Evolutionary conservation across 2,797 vertebrate species (phyloP), one percentile per base, ranked within the genome.

Genomic region (Lophotriccus pileatus): DNA sequence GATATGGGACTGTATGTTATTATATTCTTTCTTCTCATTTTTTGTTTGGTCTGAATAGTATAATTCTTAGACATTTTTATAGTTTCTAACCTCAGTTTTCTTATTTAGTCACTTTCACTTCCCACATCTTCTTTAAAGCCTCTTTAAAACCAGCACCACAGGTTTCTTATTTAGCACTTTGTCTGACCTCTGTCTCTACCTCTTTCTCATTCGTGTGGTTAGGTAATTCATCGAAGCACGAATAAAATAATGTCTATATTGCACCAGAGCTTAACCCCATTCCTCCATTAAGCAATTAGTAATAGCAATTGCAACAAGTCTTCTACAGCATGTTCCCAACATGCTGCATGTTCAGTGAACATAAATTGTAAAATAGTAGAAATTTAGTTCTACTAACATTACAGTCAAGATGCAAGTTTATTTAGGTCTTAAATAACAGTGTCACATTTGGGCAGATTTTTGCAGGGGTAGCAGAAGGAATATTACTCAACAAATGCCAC

Each of bases 241-340:
- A 91, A 53, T 75, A 75, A 93, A 95, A 88, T 63, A 85, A 84
- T 70, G 34, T 88, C 79, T 84, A 11, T 75, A 53, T 60, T 74
- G 34, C 53, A 81, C 36, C 30, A 69, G 52, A 88, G 27, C n/a
- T 90, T 86, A 88, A 75, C 58, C 50, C 21, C 37, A 49, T 83
- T 89, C 46, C 39, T 93, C 69, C 73, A 85, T 85, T 83, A 87
- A 90, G 59, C 50, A 70, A 91, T 92, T 89, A 90, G 84, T 50
- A 86, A 73, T 21, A 66, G 23, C 30, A 60, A 39, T 23, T 75
- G 36, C 63, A 93, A 43, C 37, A 85, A 85, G 70, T 74, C 20
- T 66, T 92, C 49, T 84, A 53, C 66, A 58, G 15, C 7, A 3
- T 72, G 36, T 89, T 84, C 36, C 50, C 17, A 52, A 39, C 3